Conservation (phyloP, 2,888 invertebrate genomes). For the Tuberolachnus salignus region DNA sequence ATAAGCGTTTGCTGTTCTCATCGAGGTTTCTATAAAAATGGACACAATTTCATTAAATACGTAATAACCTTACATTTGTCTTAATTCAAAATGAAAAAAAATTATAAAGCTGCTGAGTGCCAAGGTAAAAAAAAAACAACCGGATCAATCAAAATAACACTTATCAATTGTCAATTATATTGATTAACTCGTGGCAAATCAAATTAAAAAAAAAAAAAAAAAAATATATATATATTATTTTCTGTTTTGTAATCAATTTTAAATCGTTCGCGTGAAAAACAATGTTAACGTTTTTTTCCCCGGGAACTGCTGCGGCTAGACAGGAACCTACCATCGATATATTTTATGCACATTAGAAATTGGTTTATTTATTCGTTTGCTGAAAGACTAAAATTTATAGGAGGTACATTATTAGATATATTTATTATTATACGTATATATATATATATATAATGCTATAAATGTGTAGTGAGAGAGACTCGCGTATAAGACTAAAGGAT, state of each 20-base stretch:
- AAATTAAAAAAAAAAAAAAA: too few relatives aligned
- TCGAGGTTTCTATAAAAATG: too few relatives aligned
- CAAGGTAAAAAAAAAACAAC: too few relatives aligned
- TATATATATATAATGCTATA: not conserved
- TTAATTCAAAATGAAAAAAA: too few relatives aligned
- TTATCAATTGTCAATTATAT: too few relatives aligned
- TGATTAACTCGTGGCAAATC: too few relatives aligned
- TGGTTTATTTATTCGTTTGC: constrained; percentile 29
- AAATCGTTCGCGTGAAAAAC: not conserved
- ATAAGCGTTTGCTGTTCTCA: too few relatives aligned
- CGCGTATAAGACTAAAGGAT: constrained; percentile 17
- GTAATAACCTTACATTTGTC: too few relatives aligned
- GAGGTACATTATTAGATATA: not conserved
- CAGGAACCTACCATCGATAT: not conserved
- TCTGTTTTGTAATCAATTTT: constrained; percentile 9
- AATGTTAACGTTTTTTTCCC: not conserved
- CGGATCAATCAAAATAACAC: too few relatives aligned
- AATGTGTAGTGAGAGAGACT: not conserved
- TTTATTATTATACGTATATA: not conserved
- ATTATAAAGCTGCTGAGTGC: too few relatives aligned
- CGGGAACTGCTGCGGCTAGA: not conserved
- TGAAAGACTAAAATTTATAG: constrained; percentile 1
- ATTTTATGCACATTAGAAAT: constrained; percentile 8
- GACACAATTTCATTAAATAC: too few relatives aligned
- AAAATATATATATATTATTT: too few relatives aligned